Evolutionary conservation across 1,140 invertebrate species (phyloP).

Genomic region (Leptonema lineaticorne): DNA sequence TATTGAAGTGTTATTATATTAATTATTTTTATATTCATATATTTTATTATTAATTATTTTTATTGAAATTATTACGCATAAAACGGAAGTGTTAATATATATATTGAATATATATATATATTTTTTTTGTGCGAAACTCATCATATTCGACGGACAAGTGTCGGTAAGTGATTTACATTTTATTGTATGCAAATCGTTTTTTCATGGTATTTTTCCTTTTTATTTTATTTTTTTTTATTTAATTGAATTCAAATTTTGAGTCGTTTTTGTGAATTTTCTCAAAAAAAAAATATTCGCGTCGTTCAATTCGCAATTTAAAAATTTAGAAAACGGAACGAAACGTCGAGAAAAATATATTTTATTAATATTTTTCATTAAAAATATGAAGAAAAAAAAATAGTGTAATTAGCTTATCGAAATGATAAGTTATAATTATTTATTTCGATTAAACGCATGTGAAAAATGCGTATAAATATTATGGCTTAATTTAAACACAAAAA

Average conservation of each 20-base stretch:
- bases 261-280: no score
- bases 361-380: no score
- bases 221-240: neutral
- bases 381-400: no score
- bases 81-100: neutral
- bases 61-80: neutral
- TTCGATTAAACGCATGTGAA: no score
- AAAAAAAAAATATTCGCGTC: no score
- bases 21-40: neutral
- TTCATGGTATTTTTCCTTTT: neutral
- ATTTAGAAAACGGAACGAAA: constrained; percentile 3
- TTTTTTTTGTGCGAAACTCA: neutral
- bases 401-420: no score
- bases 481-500: no score
- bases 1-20: neutral
- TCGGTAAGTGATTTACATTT: constrained; percentile 11
- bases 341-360: neutral
- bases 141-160: neutral
- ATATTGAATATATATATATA: neutral
- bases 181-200: constrained; percentile 9
- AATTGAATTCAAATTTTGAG: no score
- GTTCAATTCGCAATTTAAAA: neutral
- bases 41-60: neutral
- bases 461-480: no score
- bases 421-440: no score